Conservation (phyloP, 1,140 invertebrate species). For the Aphaenogaster floridana region DNA sequence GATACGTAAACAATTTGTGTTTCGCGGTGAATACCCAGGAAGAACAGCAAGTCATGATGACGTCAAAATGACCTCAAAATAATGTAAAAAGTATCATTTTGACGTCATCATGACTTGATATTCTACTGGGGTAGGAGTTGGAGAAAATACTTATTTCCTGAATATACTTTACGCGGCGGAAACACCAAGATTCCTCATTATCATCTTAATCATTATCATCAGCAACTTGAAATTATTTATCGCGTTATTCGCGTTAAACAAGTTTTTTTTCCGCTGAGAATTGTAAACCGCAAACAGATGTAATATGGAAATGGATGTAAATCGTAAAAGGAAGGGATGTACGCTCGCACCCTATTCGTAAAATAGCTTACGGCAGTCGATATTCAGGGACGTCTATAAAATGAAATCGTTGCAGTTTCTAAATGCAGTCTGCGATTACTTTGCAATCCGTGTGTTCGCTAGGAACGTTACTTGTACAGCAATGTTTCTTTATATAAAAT, state of each 20-base stretch:
- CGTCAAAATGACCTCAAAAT: too few species aligned
- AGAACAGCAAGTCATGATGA: too few species aligned
- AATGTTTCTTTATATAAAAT: background rate
- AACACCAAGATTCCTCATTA: conserved; percentile 64
- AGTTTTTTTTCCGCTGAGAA: conserved; percentile 69
- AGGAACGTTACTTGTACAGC: conserved; percentile 16
- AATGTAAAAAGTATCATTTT: too few species aligned
- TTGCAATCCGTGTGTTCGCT: conserved; percentile 1
- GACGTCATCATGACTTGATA: too few species aligned
- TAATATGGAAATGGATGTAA: conserved; percentile 82
- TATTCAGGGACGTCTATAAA: conserved; percentile 79
- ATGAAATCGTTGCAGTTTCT: conserved; percentile 78
- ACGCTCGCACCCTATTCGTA: conserved; percentile 73
- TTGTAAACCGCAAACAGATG: conserved; percentile 76
- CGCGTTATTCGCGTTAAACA: conserved; percentile 77
- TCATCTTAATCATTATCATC: conserved; percentile 67
- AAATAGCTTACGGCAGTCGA: conserved; percentile 74
- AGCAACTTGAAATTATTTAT: conserved; percentile 76
- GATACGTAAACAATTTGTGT: background rate
- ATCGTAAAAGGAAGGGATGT: conserved; percentile 80
- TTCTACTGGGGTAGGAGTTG: too few species aligned
- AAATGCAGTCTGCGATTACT: conserved; percentile 67
- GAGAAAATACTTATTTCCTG: background rate
- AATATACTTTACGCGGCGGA: conserved; percentile 68
- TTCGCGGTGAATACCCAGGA: background rate